Base-by-base conservation (phyloP, 2,113 vertebrate genomes). In the Callorhinus ursinus region DNA sequence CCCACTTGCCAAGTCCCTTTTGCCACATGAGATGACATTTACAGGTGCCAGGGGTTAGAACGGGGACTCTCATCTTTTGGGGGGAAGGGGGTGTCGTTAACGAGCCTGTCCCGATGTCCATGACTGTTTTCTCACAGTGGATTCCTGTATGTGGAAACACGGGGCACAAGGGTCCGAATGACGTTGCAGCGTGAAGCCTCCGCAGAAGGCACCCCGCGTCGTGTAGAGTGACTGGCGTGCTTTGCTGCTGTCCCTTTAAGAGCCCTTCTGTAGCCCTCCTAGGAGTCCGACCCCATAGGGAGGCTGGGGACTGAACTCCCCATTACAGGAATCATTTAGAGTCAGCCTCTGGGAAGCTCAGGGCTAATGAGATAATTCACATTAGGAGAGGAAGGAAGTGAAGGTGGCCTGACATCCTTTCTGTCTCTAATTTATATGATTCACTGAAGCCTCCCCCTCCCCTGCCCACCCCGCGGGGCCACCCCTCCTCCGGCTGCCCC, bases 301-400 rank as follows among this genome's bases (percentile, higher is more conserved):
- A 11, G 63, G 55, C 63, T 69, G 21, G 57, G 89, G 92, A 51
- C 22, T 81, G 95, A 97, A 96, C 95, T 90, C 89, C 93, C 95
- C 92, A 55, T 96, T 95, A 90, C 79, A 90, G 95, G 96, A 97
- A 97, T 96, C 96, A 92, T 97, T 98, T 96, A 87, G 95, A 92
- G 96, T 97, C 92, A 18, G 87, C 92, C 95, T 94, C 74, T 96
- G 95, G 97, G 96, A 97, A 92, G 90, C 96, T 96, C 1, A 2
- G 93, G 95, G 96, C 97, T 98, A 97, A 97, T 97, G 96, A 97
- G 97, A 98, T 98, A 98, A 98, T 97, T 97, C 96, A 95, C 95
- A 96, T 96, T 97, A 98, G 95, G 93, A 72, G 82, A 96, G 97
- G 97, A 97, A 98, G 97, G 97, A 96, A 95, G 79, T 89, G 96